Evolutionary conservation across 1,140 invertebrate genomes (phyloP).

Genomic region (Halictus rubicundus): DNA sequence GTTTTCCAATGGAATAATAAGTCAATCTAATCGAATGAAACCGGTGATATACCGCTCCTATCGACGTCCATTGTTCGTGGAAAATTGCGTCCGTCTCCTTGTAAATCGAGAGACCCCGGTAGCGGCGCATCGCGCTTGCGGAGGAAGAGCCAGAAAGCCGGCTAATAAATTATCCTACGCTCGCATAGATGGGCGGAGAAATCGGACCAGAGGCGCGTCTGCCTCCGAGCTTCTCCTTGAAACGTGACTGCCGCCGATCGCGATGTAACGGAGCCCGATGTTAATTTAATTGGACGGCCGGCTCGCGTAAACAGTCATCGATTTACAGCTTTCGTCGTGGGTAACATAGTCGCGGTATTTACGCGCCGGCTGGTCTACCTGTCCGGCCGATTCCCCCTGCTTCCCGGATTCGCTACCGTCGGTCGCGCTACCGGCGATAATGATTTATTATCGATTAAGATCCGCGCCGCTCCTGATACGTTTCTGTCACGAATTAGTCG

Average conservation of each 20-base stretch:
- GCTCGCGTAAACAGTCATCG: constrained; percentile 50
- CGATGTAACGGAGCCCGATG: constrained; percentile 26
- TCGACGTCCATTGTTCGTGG: not conserved
- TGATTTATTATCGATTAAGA: constrained; percentile 32
- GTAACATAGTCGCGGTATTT: not conserved
- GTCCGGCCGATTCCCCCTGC: not conserved
- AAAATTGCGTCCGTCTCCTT: not conserved
- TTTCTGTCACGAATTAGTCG: constrained; percentile 12
- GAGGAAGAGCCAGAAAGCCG: constrained; percentile 37
- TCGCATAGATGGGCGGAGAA: constrained; percentile 39
- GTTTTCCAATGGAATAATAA: no score
- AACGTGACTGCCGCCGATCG: constrained; percentile 48
- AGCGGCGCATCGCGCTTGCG: not conserved
- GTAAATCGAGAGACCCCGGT: constrained; percentile 23
- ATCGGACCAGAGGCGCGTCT: constrained; percentile 59
- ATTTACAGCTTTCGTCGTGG: constrained; percentile 47
- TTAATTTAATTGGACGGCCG: constrained; percentile 66
- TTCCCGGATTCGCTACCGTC: not conserved
- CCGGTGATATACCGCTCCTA: not conserved
- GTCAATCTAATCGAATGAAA: not conserved
- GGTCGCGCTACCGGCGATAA: not conserved
- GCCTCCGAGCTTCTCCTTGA: constrained; percentile 39
- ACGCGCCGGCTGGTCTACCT: not conserved
- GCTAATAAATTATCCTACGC: constrained; percentile 66
- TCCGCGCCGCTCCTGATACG: not conserved